phyloP scores from a whole-genome alignment of 2,113 vertebrate species.

The Platanista minor region DNA sequence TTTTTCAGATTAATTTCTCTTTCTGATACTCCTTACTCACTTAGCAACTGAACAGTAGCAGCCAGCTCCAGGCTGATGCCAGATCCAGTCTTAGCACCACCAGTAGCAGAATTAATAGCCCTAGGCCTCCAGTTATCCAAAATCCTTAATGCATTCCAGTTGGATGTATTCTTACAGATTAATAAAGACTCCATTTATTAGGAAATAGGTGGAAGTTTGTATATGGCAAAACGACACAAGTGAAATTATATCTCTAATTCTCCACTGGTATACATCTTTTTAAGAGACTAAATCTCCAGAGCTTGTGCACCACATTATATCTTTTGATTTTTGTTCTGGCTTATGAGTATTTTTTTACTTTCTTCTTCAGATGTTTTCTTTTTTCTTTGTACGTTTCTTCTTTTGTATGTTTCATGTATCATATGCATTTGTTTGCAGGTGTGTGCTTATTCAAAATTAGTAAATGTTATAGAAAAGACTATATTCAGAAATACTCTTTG shows the following conservation, averaged over 20 bases:
- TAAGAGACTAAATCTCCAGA: not conserved
- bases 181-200: not conserved
- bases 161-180: not conserved
- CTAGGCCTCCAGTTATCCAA: not conserved
- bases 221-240: not conserved
- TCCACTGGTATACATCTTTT: not conserved
- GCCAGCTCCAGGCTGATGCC: not conserved
- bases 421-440: not conserved
- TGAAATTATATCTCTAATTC: not conserved
- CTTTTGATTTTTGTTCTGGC: not conserved
- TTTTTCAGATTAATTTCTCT: not conserved
- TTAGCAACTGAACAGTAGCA: not conserved
- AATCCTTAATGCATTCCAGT: not conserved
- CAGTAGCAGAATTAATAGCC: not conserved
- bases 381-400: not conserved
- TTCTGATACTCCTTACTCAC: not conserved
- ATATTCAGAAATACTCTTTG: not conserved
- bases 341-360: not conserved
- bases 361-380: not conserved
- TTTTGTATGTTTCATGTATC: not conserved
- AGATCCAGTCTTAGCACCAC: not conserved
- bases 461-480: not conserved
- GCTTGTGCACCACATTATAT: not conserved
- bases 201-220: not conserved
- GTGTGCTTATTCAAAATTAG: not conserved